These are phyloP conservation scores for Coilia nasus DNA, from an alignment of 2,797 vertebrate genomes.

Conservation along the genomic window DNA sequence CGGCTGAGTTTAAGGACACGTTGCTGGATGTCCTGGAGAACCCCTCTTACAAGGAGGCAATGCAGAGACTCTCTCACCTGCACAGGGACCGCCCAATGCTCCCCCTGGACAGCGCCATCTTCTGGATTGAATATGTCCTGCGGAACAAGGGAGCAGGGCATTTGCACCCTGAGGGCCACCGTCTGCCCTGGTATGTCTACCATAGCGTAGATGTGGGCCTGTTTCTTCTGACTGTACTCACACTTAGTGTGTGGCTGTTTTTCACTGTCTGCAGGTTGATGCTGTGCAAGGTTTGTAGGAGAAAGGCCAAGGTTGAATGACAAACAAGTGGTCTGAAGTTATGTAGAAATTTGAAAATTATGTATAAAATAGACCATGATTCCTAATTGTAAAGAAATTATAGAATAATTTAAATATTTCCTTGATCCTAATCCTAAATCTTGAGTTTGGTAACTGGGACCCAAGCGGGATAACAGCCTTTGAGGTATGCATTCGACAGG, in stretches of 20 bases:
- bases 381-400: too few species aligned
- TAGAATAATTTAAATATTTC: too few species aligned
- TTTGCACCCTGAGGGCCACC: conserved; percentile 51
- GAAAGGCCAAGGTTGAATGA: conserved; percentile 57
- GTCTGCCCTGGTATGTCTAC: conserved; percentile 70
- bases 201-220: conserved; percentile 62
- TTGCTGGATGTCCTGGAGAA: conserved; percentile 65
- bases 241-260: conserved; percentile 45
- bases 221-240: conserved; percentile 43
- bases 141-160: conserved; percentile 68
- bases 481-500: too few species aligned
- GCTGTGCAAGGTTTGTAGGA: conserved; percentile 54
- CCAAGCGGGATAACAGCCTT: too few species aligned
- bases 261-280: conserved; percentile 51
- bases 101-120: conserved; percentile 64
- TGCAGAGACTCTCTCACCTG: conserved; percentile 62
- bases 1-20: conserved; percentile 61
- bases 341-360: too few species aligned
- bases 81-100: conserved; percentile 58
- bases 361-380: too few species aligned
- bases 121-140: conserved; percentile 73
- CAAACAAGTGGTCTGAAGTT: not conserved
- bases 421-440: too few species aligned
- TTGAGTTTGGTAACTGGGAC: too few species aligned
- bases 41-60: conserved; percentile 62